Base-by-base conservation (phyloP, 2,113 vertebrate genomes). In the Leptobrachium ailaonicum region DNA sequence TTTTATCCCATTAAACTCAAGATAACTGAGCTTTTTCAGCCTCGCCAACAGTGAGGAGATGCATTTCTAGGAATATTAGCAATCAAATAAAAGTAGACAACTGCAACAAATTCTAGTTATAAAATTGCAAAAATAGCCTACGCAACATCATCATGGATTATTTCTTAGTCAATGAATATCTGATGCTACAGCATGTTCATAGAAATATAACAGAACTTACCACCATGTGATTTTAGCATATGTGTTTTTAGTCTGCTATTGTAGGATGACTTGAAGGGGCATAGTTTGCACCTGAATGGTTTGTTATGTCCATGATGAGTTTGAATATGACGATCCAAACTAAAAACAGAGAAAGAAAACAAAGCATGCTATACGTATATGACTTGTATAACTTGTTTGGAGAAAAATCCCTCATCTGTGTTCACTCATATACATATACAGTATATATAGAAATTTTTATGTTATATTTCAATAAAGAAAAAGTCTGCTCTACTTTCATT, bases 261-360 rank as follows among this genome's bases (percentile, higher is more conserved):
- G 41, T 98, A 99, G 73, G 97, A 96, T 66, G 97, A 97, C 89
- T 98, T 99, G 94, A 99, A 99, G 45, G 98, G 95, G 89, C 97
- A 99, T 82, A 98, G 90, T 86, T 98, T 99, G 91, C 98, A 99
- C 86, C 95, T 96, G 89, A 99, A 99, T 0, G 98, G 98, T 86
- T 99, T 99, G 85, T 98, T 95, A 88, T 99, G 97, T 77, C 97
- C 98, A 0, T 99, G 98, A 87, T 98, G 97, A 79, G 97, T 97
- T 90, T 99, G 98, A 90, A 99, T 93, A 72, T 99, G 98, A 82
- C 97, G 95, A 90, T 99, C 98, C 93, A 99, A 91, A 83, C 97
- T 99, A 71, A 8, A 80, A 32, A 80, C 74, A 87, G 12, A 76
- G 4, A 83, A 83, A 80, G 71, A 68, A 41, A 60, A 2, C 10